Percentiles rank a stretch among this genome's conserved stretches.
Evolutionary conservation across 2,888 invertebrate species (phyloP).

Genomic region (Zelleria hepariella): DNA sequence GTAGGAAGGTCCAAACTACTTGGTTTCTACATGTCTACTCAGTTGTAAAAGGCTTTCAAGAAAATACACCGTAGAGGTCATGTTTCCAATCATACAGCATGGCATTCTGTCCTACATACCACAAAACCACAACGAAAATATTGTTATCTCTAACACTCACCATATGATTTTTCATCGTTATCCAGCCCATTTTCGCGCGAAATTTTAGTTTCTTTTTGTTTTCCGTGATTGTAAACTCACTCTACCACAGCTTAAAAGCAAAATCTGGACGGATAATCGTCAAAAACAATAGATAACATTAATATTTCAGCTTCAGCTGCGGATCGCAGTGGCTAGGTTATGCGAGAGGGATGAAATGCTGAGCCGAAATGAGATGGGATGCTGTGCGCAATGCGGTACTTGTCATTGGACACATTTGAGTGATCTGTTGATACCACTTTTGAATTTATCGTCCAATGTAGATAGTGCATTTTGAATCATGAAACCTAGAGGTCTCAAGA

Average conservation of each 20-base stretch:
- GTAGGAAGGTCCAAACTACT: too few species aligned
- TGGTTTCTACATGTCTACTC: background rate
- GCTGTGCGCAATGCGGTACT: conserved; percentile 70
- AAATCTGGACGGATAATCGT: background rate
- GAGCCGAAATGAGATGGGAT: conserved; percentile 52
- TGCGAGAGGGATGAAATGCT: conserved; percentile 18
- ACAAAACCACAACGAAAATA: background rate
- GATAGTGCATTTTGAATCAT: background rate
- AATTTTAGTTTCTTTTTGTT: conserved; percentile 46
- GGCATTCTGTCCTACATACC: background rate
- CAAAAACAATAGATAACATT: background rate
- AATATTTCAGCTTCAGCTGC: background rate
- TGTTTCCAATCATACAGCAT: background rate
- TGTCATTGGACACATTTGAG: conserved; percentile 1
- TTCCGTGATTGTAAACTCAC: conserved; percentile 32
- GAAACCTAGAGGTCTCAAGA: background rate
- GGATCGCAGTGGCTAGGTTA: conserved; percentile 35
- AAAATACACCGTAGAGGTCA: background rate
- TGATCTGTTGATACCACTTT: background rate
- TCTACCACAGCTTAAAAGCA: conserved; percentile 1
- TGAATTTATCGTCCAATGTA: background rate
- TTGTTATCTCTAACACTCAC: conserved; percentile 30
- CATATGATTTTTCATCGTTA: conserved; percentile 69
- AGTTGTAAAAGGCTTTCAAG: background rate
- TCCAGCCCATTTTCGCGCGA: conserved; percentile 63